Evolutionary conservation across 2,113 vertebrate genomes (phyloP).

Genomic region (Falcunculus frontatus): DNA sequence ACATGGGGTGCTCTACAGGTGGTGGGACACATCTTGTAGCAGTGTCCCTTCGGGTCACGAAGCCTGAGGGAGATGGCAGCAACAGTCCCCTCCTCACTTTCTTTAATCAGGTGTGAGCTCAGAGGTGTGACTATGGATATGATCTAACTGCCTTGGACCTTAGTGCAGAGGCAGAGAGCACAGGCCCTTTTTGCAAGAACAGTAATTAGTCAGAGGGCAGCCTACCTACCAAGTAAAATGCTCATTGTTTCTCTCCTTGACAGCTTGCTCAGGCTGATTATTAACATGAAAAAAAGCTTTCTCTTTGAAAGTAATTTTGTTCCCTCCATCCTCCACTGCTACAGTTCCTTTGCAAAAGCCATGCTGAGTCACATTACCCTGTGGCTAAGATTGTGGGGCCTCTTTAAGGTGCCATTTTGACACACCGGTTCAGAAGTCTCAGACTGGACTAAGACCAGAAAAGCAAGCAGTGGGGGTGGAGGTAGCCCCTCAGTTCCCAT

Average conservation of each 20-base stretch:
- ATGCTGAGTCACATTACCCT: not conserved
- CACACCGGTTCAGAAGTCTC: not conserved
- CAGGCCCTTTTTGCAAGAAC: not conserved
- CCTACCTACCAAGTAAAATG: not conserved
- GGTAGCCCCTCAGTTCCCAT: not conserved
- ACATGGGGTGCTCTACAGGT: not conserved
- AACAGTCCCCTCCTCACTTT: not conserved
- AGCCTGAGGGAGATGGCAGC: not conserved
- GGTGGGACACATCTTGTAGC: not conserved
- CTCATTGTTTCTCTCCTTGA: not conserved
- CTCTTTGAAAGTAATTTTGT: not conserved
- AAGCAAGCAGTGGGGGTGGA: not conserved
- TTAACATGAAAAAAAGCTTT: not conserved
- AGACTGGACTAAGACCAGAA: not conserved
- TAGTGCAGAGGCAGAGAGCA: not conserved
- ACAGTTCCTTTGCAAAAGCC: not conserved
- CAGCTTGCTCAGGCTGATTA: not conserved
- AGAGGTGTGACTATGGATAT: not conserved
- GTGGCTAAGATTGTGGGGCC: not conserved
- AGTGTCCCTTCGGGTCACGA: not conserved
- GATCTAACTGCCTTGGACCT: not conserved
- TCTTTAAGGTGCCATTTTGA: not conserved
- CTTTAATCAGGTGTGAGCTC: not conserved
- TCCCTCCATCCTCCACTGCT: not conserved
- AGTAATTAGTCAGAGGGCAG: not conserved